A percentile compares a stretch with the other conserved stretches of the same genome.
phyloP scores from a whole-genome alignment of 2,113 vertebrate genomes.

The Nipponia nippon region DNA sequence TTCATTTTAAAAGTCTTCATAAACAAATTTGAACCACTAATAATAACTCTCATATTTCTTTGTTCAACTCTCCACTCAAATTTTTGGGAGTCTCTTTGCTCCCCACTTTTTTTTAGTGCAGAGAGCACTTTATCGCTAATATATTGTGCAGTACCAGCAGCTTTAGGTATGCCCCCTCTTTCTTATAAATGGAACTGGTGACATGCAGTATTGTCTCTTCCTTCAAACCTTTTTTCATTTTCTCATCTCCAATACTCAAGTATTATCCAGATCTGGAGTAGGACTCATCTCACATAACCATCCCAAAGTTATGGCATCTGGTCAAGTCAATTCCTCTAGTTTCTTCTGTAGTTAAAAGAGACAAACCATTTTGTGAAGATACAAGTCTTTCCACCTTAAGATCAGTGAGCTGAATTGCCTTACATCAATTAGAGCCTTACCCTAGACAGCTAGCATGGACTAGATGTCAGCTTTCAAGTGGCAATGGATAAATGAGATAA shows the following conservation, averaged over 20 bases:
- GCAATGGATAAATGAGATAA: neutral
- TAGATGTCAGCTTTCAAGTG: neutral
- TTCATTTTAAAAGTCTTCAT: neutral
- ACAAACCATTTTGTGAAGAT: neutral
- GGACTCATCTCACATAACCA: neutral
- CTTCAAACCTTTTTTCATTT: neutral
- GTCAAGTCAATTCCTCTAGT: neutral
- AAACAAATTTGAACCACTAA: neutral
- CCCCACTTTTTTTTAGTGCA: neutral
- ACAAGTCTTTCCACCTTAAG: neutral
- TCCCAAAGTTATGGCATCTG: neutral
- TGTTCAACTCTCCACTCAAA: neutral
- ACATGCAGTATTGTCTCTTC: neutral
- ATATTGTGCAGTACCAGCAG: neutral
- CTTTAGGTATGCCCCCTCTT: neutral
- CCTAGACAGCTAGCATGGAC: neutral
- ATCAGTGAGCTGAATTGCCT: neutral
- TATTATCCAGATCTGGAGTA: neutral
- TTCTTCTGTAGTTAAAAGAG: neutral
- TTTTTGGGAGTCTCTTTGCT: neutral
- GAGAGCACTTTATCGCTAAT: neutral
- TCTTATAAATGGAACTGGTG: neutral
- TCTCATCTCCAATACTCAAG: neutral
- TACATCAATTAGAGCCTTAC: neutral
- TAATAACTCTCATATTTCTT: neutral